Evolutionary conservation across 2,113 vertebrate species (phyloP), one percentile per base, ranked within the genome.

Genomic region (Lepus europaeus): DNA sequence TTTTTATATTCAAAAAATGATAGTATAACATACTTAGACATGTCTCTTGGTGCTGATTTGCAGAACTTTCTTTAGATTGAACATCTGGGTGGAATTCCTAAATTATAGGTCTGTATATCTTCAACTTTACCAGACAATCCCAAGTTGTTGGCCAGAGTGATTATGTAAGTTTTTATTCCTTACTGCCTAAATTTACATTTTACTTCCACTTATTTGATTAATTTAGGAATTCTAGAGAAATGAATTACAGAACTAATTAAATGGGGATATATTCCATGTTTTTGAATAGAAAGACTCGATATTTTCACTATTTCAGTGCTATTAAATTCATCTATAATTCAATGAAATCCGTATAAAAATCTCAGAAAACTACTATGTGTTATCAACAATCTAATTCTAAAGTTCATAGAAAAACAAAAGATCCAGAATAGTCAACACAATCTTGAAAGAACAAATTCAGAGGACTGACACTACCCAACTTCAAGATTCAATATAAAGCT

Each of bases 131-230:
- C 31, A 61, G 19, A n/a, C 59, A 84, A 87, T 25, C 39, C 33
- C 25, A 68, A 59, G 49, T 66, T 93, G 17, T 64, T 90, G 77
- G 66, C 69, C 63, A 45, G 53, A 84, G 51, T 69, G 29, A 2
- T 70, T 86, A 7, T 76, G 45, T 29, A 85, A 36, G 19, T 91
- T 89, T 36, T 49, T 4, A 7, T 73, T 90, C 23, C 36, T 61
- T 39, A 93, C 53, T 70, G 49, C 6, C n/a, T 85, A 19, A 66
- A 72, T 78, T 93, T 59, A n/a, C 59, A 72, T 91, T 93, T 53
- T 27, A 73, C n/a, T 59, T 16, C 31, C 14, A 89, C 51, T 74
- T 74, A 86, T n/a, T 78, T n/a, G 89, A 3, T 53, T 89, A 72
- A 14, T 84, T 22, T 86, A 59, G 6, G 29, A 86, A 39, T 72